These are phyloP conservation scores for Acrobasis consociella DNA, from an alignment of 2,888 invertebrate genomes.

Conservation along the genomic window DNA sequence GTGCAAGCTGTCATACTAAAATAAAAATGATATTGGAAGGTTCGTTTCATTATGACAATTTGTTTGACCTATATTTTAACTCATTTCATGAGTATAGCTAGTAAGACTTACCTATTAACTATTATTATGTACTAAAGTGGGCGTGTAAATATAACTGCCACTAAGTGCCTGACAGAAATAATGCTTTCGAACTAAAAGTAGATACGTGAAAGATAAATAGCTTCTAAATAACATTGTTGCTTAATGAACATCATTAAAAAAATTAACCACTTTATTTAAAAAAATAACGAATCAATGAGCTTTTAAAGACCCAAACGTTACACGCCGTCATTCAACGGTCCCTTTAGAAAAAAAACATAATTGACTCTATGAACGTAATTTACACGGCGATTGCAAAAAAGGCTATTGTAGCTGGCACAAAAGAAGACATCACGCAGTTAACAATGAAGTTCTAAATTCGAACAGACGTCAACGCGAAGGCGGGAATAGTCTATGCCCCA, in stretches of 20 bases:
- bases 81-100: no score
- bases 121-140: no score
- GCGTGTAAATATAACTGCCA: no score
- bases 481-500: slow-evolving; percentile 70
- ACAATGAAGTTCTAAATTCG: slow-evolving; percentile 63
- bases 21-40: background rate
- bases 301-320: slow-evolving; percentile 61
- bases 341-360: slow-evolving; percentile 56
- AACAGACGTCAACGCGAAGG: slow-evolving; percentile 58
- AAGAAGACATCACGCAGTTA: slow-evolving; percentile 74
- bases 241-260: slow-evolving; percentile 27
- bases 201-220: background rate
- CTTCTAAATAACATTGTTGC: background rate
- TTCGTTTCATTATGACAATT: no score
- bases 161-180: no score
- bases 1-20: background rate
- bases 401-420: slow-evolving; percentile 70
- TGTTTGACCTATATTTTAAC: no score
- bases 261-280: slow-evolving; percentile 68
- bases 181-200: no score
- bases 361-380: slow-evolving; percentile 62
- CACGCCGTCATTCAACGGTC: slow-evolving; percentile 58
- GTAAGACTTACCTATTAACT: no score
- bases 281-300: slow-evolving; percentile 67
- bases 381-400: slow-evolving; percentile 71